Base-by-base conservation (phyloP, 2,888 invertebrate species). In the Nowickia ferox region DNA sequence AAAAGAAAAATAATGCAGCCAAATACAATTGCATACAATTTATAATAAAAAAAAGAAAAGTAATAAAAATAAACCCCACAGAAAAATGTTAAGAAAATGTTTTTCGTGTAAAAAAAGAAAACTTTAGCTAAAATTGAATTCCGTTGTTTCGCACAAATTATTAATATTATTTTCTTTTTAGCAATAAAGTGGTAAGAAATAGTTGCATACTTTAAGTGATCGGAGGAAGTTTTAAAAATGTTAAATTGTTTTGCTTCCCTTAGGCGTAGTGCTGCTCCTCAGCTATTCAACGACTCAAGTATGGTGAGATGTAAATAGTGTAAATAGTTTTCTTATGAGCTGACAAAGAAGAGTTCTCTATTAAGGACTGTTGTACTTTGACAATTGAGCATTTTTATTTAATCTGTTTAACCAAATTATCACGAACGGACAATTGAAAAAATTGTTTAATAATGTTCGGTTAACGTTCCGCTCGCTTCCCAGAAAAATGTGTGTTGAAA, bases 21-120 rank as follows among this genome's bases (percentile, higher is more conserved):
- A 48, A 80, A 80, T 61, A 78, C 77, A 81, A 81, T 85, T 85
- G 81, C 68, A 85, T 77, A 40, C 48, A 71, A 85, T 82, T 82
- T 74, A 59, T 72, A 22, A 38, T 55, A 42, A 57, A 57, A 19
- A 13, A n/a, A 19, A 19, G 11, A 51, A 4, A 68, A 48, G 9
- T 66, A 30, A 44, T 57, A 57, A 22, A 63, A 61, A 46, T 57
- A 30, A 30, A 30, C 30, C 30, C 30, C 0, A 30, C 30, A 30
- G 1, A 71, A 40, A 48, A 76, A 66, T 15, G 59, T 48, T 17
- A 61, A 81, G n/a, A 30, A 13, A n/a, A 51, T 55, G 13, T 15
- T n/a, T 46, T 53, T 40, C 1, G 30, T 57, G 8, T 38, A 46
- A 9, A 30, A 74, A 19, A n/a, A 30, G 22, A 13, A 48, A 68